Base-by-base conservation (phyloP, 2,888 invertebrate genomes). In the Isotomurus palustris region DNA sequence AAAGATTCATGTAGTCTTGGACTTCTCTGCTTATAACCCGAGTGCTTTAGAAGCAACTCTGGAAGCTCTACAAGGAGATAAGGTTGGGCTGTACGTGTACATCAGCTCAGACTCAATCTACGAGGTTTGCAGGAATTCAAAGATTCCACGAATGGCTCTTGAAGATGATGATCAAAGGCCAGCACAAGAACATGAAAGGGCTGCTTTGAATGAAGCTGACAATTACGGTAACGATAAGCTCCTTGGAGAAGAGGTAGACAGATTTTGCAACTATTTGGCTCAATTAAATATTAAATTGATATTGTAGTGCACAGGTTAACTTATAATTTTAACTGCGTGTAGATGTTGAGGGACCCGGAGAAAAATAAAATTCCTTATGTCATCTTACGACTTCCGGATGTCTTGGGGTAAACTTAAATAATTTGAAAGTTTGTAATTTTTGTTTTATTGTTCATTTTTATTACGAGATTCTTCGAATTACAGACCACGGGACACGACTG, bases 41-140 rank as follows among this genome's bases (percentile, higher is more conserved):
- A 67, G 73, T 58, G 74, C 73, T n/a, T 68, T 77, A n/a, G 64
- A 68, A 8, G 73, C 76, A 28, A 71, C 73, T 2, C 56, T 75
- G 29, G 67, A 72, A 32, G 3, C 21, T n/a, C 52, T 74, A 24
- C 57, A 77, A 2, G 60, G 72, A 17, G 72, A 71, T 17, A 74
- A 73, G 56, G 71, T 73, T 14, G 70, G 72, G 28, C 58, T 75
- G 6, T 78, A 78, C 56, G 71, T 78, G 10, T 75, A 74, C 66
- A 76, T 78, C 47, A 78, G 78, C 62, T 74, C 76, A 0, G 78
- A 78, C 67, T 77, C 77, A 2, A 75, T 78, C 2, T 78, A 78
- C 63, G 78, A 78, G 65, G 78, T 78, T n/a, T 75, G 75, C 51
- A 62, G 70, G 21, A 28, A 43, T 21, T 54, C 50, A 5, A 53